Percentiles rank a stretch among this genome's conserved stretches.
Conservation (phyloP, 2,888 invertebrate genomes). For the Drosophila kuntzei region DNA sequence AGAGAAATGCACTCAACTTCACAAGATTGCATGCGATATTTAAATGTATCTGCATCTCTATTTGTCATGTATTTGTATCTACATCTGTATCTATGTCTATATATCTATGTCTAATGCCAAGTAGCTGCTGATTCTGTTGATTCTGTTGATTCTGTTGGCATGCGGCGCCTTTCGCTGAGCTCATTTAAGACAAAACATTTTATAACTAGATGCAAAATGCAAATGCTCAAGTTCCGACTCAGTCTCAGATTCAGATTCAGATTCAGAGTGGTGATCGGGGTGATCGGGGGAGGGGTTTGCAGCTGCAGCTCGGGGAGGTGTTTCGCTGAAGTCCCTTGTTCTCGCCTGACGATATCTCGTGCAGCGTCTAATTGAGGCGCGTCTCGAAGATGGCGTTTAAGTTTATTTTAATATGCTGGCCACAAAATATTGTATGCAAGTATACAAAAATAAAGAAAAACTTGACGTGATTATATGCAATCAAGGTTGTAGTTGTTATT, state of each 20-base stretch:
- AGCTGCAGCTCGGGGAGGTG: slow-evolving; percentile 27
- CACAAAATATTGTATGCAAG: slow-evolving; percentile 19
- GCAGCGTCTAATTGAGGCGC: slow-evolving; percentile 57
- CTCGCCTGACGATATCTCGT: slow-evolving; percentile 54
- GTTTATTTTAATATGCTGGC: slow-evolving; percentile 66
- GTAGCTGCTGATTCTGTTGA: not conserved
- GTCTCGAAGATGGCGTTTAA: slow-evolving; percentile 76
- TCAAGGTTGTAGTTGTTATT: slow-evolving; percentile 58
- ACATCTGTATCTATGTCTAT: slow-evolving; percentile 6
- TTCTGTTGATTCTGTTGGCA: no score
- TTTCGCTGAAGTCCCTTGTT: slow-evolving; percentile 68
- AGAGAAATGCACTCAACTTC: slow-evolving; percentile 68
- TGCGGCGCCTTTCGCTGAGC: slow-evolving; percentile 31
- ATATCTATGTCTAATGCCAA: slow-evolving; percentile 12
- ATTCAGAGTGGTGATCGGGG: not conserved
- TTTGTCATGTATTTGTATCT: slow-evolving; percentile 21
- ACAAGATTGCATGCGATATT: slow-evolving; percentile 75
- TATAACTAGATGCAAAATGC: slow-evolving; percentile 41
- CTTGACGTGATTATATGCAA: slow-evolving; percentile 84
- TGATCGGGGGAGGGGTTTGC: slow-evolving; percentile 14
- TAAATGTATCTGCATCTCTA: slow-evolving; percentile 19
- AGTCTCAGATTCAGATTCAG: not conserved
- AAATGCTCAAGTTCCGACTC: slow-evolving; percentile 13
- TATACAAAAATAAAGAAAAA: slow-evolving; percentile 38
- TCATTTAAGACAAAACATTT: slow-evolving; percentile 43